phyloP scores from a whole-genome alignment of 2,113 vertebrate species.

The Hucho hucho region DNA sequence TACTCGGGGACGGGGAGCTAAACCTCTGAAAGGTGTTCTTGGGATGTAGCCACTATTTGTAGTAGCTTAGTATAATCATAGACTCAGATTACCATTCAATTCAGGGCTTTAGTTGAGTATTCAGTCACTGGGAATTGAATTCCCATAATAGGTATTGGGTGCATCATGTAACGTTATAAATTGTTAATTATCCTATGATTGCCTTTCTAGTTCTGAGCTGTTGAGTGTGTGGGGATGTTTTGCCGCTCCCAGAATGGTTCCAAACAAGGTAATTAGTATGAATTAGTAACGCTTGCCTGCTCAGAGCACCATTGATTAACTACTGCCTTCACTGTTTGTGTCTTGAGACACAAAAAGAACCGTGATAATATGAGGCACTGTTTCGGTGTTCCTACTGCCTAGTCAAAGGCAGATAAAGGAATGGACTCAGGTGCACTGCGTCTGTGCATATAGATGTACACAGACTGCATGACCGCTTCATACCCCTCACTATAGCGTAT shows the following conservation, averaged over 20 bases:
- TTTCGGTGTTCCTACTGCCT: not conserved
- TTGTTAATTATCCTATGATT: not conserved
- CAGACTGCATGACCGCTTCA: not conserved
- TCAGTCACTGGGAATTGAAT: not conserved
- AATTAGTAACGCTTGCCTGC: conserved; percentile 26
- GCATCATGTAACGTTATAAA: not conserved
- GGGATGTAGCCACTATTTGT: not conserved
- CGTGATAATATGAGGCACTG: not conserved
- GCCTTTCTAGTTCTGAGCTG: not conserved
- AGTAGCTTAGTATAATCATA: not conserved
- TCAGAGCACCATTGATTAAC: conserved; percentile 24
- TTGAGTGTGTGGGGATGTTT: not conserved
- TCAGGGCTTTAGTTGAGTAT: not conserved
- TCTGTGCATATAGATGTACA: not conserved
- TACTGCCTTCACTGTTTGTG: conserved; percentile 19
- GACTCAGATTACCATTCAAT: not conserved
- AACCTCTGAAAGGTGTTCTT: not conserved
- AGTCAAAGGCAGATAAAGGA: not conserved
- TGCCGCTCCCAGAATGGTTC: not conserved
- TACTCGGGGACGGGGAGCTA: not conserved
- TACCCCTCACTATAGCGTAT: not conserved
- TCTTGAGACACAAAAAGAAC: conserved; percentile 7
- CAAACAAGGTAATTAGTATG: conserved; percentile 28
- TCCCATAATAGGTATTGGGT: not conserved
- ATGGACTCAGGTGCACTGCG: conserved; percentile 8